These are phyloP conservation scores for Amphiprion ocellaris DNA, from an alignment of 2,113 vertebrate species.

Conservation along the genomic window DNA sequence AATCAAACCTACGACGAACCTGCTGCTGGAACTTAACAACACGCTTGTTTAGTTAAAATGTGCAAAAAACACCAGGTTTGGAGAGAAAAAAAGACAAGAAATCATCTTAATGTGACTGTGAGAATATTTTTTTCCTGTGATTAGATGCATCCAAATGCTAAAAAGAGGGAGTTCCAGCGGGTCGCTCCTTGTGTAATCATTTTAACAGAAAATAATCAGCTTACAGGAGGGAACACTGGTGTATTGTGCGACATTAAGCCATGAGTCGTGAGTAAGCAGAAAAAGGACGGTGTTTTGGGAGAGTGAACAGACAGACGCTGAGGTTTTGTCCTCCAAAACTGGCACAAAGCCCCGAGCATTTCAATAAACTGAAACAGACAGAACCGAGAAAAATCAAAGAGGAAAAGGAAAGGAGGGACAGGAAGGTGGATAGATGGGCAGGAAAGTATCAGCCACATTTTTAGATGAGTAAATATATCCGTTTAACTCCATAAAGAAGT, in stretches of 20 bases:
- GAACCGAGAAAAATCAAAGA: constrained; percentile 1
- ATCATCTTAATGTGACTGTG: background rate
- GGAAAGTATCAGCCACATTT: background rate
- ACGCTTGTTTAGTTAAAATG: background rate
- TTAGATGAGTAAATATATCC: too few species aligned
- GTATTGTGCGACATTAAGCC: constrained; percentile 38
- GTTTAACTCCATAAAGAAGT: too few species aligned
- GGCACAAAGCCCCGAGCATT: constrained; percentile 46
- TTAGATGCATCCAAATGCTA: constrained; percentile 15
- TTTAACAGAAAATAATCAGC: constrained; percentile 49
- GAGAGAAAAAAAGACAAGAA: background rate
- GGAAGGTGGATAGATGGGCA: background rate
- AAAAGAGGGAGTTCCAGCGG: constrained; percentile 14
- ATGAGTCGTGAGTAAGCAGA: constrained; percentile 52
- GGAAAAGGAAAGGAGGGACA: too few species aligned
- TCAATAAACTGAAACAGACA: constrained; percentile 38
- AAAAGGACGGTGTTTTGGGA: constrained; percentile 20
- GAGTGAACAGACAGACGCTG: constrained; percentile 9
- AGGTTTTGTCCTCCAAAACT: constrained; percentile 59
- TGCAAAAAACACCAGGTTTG: background rate
- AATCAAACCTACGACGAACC: constrained; percentile 1
- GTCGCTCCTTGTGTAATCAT: constrained; percentile 40
- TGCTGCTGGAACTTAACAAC: background rate
- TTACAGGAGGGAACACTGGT: constrained; percentile 45
- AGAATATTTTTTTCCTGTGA: background rate